Percentiles rank a stretch among this genome's conserved stretches.
Conservation (phyloP, 2,797 vertebrate species). For the Tiaroga cobitis region DNA sequence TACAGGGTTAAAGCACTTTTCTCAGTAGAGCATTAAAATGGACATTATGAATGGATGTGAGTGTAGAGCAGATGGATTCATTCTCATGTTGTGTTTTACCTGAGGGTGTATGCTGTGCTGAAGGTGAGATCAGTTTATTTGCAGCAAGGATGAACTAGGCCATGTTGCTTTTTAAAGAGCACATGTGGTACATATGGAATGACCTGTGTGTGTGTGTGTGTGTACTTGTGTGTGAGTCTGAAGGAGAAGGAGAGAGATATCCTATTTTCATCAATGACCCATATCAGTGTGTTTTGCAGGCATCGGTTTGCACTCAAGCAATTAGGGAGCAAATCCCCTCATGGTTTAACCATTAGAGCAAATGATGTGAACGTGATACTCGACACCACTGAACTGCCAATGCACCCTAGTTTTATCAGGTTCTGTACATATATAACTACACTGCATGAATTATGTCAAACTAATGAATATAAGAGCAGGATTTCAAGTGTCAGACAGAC, state of each 20-base stretch:
- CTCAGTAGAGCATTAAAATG: not conserved
- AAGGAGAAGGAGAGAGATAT: conserved; percentile 15
- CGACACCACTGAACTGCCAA: conserved; percentile 21
- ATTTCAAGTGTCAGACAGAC: not conserved
- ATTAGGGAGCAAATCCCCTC: conserved; percentile 39
- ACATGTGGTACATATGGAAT: not conserved
- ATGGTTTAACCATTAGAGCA: conserved; percentile 54
- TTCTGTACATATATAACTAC: not conserved
- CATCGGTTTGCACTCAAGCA: conserved; percentile 38
- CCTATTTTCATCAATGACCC: conserved; percentile 23
- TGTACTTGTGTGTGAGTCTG: conserved; percentile 14
- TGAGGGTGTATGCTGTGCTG: conserved; percentile 23
- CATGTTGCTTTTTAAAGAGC: conserved; percentile 32
- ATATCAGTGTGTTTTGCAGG: conserved; percentile 12
- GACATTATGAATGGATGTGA: not conserved
- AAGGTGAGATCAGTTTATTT: conserved; percentile 45
- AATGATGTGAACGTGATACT: conserved; percentile 51
- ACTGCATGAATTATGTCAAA: not conserved
- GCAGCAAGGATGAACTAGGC: conserved; percentile 28
- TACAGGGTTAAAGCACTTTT: not conserved
- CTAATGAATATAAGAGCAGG: not conserved
- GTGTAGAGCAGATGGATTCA: conserved; percentile 7
- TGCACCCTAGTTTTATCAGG: not conserved
- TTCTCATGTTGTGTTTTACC: conserved; percentile 25
- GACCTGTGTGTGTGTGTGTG: conserved; percentile 13